Conservation (phyloP, 2,113 vertebrate species). For the Motacilla tschutschensis region DNA sequence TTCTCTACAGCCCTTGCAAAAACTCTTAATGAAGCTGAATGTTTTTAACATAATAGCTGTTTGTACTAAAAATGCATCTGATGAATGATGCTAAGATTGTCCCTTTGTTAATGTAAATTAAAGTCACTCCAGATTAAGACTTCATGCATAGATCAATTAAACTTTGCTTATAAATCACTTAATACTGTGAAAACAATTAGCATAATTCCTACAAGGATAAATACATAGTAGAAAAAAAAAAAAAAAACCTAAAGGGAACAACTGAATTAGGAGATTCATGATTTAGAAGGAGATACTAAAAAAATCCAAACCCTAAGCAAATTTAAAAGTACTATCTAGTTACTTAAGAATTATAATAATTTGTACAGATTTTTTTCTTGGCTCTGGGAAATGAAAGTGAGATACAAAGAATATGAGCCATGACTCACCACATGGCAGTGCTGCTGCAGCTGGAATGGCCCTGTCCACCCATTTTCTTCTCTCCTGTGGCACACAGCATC, state of each 20-base stretch:
- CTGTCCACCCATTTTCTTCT: background rate
- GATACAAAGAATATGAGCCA: background rate
- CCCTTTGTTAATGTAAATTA: slow-evolving; percentile 12
- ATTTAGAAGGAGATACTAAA: background rate
- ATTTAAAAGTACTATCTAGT: background rate
- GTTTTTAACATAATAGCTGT: slow-evolving; percentile 50
- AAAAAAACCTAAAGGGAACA: background rate
- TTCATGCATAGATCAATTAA: slow-evolving; percentile 22
- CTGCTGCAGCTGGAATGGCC: background rate
- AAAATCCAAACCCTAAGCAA: background rate
- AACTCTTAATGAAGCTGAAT: slow-evolving; percentile 29
- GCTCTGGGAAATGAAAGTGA: background rate
- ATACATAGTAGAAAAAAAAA: background rate
- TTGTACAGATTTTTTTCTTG: background rate
- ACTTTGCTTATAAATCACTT: slow-evolving; percentile 33
- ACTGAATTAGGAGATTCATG: background rate
- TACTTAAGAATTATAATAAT: background rate
- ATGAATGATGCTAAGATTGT: slow-evolving; percentile 45
- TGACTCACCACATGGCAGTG: background rate
- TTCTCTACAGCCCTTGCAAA: slow-evolving; percentile 24
- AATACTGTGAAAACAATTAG: slow-evolving; percentile 9
- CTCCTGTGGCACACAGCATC: background rate
- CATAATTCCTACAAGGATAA: background rate
- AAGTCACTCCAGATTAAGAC: slow-evolving; percentile 2
- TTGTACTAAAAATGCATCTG: slow-evolving; percentile 20